Evolutionary conservation across 2,888 invertebrate genomes (phyloP).

Genomic region (Lordiphosa andalusiaca): DNA sequence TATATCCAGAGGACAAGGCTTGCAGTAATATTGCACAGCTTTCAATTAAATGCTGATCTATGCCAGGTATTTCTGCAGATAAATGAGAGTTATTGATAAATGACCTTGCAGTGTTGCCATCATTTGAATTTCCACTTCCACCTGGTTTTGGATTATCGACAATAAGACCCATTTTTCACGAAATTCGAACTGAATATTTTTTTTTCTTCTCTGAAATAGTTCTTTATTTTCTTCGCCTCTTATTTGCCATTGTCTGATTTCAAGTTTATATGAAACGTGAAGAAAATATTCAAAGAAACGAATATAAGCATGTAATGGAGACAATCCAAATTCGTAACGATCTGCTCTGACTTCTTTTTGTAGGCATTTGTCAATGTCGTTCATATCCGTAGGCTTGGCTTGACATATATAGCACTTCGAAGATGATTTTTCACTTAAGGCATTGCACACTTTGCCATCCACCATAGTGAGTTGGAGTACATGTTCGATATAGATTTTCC

Average conservation of each 20-base stretch:
- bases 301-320: constrained; percentile 27
- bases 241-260: constrained; percentile 27
- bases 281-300: constrained; percentile 36
- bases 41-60: not conserved
- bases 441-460: constrained; percentile 41
- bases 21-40: constrained; percentile 5
- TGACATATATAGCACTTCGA: constrained; percentile 11
- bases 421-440: constrained; percentile 31
- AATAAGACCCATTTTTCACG: too few relatives aligned
- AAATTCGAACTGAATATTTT: constrained; percentile 1
- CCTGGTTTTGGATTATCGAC: constrained; percentile 4
- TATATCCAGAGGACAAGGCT: constrained; percentile 12
- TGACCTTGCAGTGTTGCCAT: not conserved
- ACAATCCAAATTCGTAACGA: constrained; percentile 11
- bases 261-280: constrained; percentile 25
- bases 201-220: constrained; percentile 8
- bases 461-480: constrained; percentile 34
- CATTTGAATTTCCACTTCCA: constrained; percentile 1
- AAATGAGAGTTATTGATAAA: not conserved
- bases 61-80: constrained; percentile 1
- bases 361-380: constrained; percentile 26
- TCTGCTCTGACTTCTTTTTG: constrained; percentile 22
- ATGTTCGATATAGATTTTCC: constrained; percentile 15
- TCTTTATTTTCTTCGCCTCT: constrained; percentile 5
- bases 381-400: constrained; percentile 32